phyloP scores from a whole-genome alignment of 1,140 invertebrate species.

The Eupristina koningsbergeri region DNA sequence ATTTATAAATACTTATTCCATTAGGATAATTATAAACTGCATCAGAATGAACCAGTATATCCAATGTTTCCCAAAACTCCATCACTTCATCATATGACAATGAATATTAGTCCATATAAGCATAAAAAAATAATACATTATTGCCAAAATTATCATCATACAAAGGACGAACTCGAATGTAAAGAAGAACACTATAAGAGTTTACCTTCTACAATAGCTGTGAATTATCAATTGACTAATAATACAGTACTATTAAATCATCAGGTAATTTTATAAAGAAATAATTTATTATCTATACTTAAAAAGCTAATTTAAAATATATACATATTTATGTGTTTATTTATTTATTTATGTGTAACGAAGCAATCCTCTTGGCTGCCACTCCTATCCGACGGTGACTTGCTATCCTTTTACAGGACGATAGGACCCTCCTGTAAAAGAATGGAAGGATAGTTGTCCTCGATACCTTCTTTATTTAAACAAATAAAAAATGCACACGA shows the following conservation, averaged over 20 bases:
- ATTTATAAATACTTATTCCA: slow-evolving; percentile 1
- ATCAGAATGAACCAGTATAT: slow-evolving; percentile 18
- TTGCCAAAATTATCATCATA: slow-evolving; percentile 4
- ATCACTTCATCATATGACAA: slow-evolving; percentile 10
- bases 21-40: slow-evolving; percentile 43
- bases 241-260: slow-evolving; percentile 67
- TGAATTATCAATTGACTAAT: slow-evolving; percentile 67
- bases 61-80: background rate
- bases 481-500: no score
- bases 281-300: background rate
- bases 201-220: slow-evolving; percentile 65
- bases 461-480: no score
- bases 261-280: slow-evolving; percentile 66
- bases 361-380: no score
- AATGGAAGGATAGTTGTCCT: no score
- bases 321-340: no score
- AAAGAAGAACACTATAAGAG: slow-evolving; percentile 69
- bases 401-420: no score
- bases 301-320: background rate
- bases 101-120: background rate
- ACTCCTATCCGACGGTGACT: no score
- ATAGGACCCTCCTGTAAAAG: no score
- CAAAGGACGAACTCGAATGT: slow-evolving; percentile 33
- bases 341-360: no score
- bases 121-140: slow-evolving; percentile 14